These are phyloP conservation scores for Hoplodrina ambigua DNA, from an alignment of 2,888 invertebrate genomes.

Conservation along the genomic window DNA sequence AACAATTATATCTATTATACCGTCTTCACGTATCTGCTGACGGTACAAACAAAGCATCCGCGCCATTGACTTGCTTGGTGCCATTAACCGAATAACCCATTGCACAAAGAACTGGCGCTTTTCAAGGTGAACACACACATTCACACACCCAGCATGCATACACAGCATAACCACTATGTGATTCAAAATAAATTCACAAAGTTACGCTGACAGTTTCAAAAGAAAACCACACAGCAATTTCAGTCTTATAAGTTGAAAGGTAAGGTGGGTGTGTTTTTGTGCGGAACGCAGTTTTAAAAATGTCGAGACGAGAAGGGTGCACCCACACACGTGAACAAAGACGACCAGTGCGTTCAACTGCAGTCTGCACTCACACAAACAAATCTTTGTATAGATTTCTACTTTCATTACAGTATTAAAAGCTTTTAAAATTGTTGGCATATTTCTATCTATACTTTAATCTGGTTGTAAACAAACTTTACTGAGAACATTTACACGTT, in stretches of 20 bases:
- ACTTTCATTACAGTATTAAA: slow-evolving; percentile 68
- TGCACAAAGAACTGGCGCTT: slow-evolving; percentile 90
- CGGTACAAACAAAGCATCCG: slow-evolving; percentile 82
- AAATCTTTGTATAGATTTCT: slow-evolving; percentile 63
- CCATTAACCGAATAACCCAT: slow-evolving; percentile 91
- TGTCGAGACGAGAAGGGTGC: slow-evolving; percentile 86
- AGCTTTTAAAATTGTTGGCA: slow-evolving; percentile 67
- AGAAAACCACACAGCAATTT: slow-evolving; percentile 51
- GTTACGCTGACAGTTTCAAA: slow-evolving; percentile 39
- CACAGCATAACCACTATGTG: slow-evolving; percentile 73
- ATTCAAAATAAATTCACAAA: slow-evolving; percentile 84
- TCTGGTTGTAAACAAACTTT: slow-evolving; percentile 56
- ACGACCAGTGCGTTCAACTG: slow-evolving; percentile 77
- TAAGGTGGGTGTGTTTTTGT: slow-evolving; percentile 45
- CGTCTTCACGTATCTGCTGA: slow-evolving; percentile 70
- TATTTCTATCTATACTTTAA: slow-evolving; percentile 59
- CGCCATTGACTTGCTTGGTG: slow-evolving; percentile 90
- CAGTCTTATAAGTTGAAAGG: slow-evolving; percentile 51
- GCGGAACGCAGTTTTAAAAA: slow-evolving; percentile 51
- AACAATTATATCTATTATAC: slow-evolving; percentile 9
- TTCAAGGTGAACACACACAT: slow-evolving; percentile 90
- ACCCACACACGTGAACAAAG: slow-evolving; percentile 77
- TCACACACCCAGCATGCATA: slow-evolving; percentile 61
- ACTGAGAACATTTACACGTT: slow-evolving; percentile 13
- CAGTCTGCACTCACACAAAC: slow-evolving; percentile 80